Evolutionary conservation across 2,888 invertebrate species (phyloP), one percentile per base, ranked within the genome.

Genomic region (Mythimna ferrago): DNA sequence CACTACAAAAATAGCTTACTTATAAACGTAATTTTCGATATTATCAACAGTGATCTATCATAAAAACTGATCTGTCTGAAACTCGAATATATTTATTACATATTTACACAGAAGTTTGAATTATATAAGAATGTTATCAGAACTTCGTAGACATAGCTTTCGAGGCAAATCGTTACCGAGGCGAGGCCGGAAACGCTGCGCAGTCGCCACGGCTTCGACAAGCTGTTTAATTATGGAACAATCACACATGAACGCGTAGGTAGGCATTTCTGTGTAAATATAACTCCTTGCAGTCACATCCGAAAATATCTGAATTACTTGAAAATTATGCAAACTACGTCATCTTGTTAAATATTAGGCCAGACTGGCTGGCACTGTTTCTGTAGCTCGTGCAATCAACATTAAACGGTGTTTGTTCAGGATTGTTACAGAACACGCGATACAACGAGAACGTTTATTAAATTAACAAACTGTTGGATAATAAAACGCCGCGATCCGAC

Each of bases 241-340:
- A 54, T 54, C 61, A 19, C 61, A 44, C n/a, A 19, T 21, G 35
- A n/a, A 41, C 16, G 14, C 14, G 19, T 5, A 61, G 41, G 26
- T 71, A 56, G 65, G 35, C 62, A 21, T 48, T 65, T 57, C 14
- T 21, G 11, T 19, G 16, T 21, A 66, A 66, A 51, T 41, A 80
- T 53, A 61, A n/a, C 41, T 54, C n/a, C n/a, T 16, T 32, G 16
- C 54, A 64, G 60, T 66, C 66, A 71, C 72, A 58, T 53, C 64
- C 66, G 6, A 71, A 78, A 78, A 82, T 82, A 82, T 72, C 83
- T 32, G 35, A 53, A 48, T 66, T 64, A 54, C 57, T 54, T 67
- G 57, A 35, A 63, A 61, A 67, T 58, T 26, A 68, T 69, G 72
- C 63, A n/a, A 44, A 32, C 67, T 41, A 71, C 78, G 79, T 78